Evolutionary conservation across 2,888 invertebrate genomes (phyloP).

Genomic region (Limnephilus auricula): DNA sequence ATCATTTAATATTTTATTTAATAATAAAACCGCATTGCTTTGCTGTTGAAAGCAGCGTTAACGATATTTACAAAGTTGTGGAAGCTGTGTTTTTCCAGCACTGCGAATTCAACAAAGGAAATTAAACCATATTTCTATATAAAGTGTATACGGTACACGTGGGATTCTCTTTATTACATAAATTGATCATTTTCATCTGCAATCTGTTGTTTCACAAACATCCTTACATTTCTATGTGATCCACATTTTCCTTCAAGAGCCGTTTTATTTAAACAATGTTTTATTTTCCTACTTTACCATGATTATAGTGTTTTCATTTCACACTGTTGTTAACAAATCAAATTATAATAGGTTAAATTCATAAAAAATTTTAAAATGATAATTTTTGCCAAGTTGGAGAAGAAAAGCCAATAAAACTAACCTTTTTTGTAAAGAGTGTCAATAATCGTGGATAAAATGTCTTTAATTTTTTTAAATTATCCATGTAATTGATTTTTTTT

Average conservation of each 20-base stretch:
- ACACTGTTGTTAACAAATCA: too few relatives aligned
- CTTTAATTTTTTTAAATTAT: too few relatives aligned
- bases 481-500: too few relatives aligned
- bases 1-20: too few relatives aligned
- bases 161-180: constrained; percentile 26
- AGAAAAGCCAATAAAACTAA: too few relatives aligned
- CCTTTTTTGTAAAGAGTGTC: too few relatives aligned
- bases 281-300: neutral
- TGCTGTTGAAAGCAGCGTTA: neutral
- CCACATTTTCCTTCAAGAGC: neutral
- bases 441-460: too few relatives aligned
- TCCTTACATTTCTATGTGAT: neutral
- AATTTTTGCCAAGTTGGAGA: too few relatives aligned
- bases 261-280: neutral
- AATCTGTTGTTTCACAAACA: constrained; percentile 15
- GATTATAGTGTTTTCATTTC: neutral
- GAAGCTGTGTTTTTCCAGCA: neutral
- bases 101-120: constrained; percentile 5
- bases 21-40: too few relatives aligned
- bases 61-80: neutral
- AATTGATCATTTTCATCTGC: constrained; percentile 26
- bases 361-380: too few relatives aligned
- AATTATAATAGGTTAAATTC: too few relatives aligned
- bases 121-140: constrained; percentile 31
- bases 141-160: constrained; percentile 2